These are phyloP conservation scores for Caenorhabditis zanzibari DNA, from an alignment of 2,888 invertebrate species.

Conservation along the genomic window DNA sequence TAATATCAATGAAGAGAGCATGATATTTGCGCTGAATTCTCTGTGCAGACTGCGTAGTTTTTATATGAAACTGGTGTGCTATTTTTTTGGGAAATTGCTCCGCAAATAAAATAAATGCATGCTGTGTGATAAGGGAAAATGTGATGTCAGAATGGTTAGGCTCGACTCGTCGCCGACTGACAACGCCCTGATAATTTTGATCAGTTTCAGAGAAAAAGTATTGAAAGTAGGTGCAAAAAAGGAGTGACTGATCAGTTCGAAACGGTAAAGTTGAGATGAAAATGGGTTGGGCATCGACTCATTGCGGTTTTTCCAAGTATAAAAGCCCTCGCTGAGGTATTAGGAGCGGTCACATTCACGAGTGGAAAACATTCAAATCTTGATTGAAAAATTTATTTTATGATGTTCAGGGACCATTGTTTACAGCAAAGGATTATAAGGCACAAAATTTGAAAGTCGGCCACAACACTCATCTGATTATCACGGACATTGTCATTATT, in stretches of 20 bases:
- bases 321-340: too few species aligned
- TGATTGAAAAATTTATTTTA: too few species aligned
- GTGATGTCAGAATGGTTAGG: conserved; percentile 23
- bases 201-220: conserved; percentile 11
- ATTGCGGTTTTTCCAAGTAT: too few species aligned
- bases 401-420: too few species aligned
- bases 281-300: too few species aligned
- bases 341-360: too few species aligned
- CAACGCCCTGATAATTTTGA: conserved; percentile 25
- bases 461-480: too few species aligned
- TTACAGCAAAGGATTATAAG: too few species aligned
- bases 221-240: neutral
- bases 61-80: conserved; percentile 22
- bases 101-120: conserved; percentile 2
- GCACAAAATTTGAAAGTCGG: too few species aligned
- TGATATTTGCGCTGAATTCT: conserved; percentile 6
- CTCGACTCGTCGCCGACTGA: conserved; percentile 8
- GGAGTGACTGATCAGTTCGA: neutral
- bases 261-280: too few species aligned
- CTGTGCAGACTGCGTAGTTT: neutral
- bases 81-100: conserved; percentile 10
- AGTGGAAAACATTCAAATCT: too few species aligned
- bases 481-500: too few species aligned
- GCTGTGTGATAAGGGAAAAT: conserved; percentile 3
- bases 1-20: conserved; percentile 11